phyloP scores from a whole-genome alignment of 23 tunicate species.

The Trididemnum nubilum region DNA sequence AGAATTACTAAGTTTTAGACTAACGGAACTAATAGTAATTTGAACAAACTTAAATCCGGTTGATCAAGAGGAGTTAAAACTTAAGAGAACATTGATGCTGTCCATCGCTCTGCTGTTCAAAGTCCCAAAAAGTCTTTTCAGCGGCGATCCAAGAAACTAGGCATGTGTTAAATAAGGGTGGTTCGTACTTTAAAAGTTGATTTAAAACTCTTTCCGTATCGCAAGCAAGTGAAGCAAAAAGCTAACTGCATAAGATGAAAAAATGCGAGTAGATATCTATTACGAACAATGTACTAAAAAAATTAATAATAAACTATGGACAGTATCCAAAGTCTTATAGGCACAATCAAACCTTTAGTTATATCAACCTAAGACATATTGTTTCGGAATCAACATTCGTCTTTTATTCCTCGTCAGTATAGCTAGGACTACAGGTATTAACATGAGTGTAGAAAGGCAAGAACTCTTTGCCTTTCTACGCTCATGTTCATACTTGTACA shows the following conservation, averaged over 20 bases:
- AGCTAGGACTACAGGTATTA: no score
- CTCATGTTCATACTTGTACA: no score
- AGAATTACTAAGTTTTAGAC: constrained; percentile 9
- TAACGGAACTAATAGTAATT: not conserved
- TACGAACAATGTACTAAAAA: no score
- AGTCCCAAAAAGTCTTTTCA: constrained; percentile 27
- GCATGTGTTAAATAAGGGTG: not conserved
- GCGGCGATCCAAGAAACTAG: not conserved
- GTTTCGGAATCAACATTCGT: no score
- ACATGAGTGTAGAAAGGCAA: no score
- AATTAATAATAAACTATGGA: no score
- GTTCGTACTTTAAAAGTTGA: not conserved
- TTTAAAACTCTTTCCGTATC: constrained; percentile 8
- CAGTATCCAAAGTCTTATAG: no score
- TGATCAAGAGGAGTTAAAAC: not conserved
- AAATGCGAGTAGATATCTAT: constrained; percentile 9
- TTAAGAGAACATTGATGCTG: not conserved
- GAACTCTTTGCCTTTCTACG: no score
- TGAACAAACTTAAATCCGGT: not conserved
- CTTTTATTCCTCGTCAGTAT: no score
- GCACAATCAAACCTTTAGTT: no score
- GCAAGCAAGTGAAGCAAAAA: constrained; percentile 4
- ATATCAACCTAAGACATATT: no score
- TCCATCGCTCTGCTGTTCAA: not conserved
- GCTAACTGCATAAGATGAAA: not conserved